Percentiles rank a stretch among this genome's conserved stretches.
Conservation (phyloP, 2,797 vertebrate species). For the Sebastolobus alascanus region DNA sequence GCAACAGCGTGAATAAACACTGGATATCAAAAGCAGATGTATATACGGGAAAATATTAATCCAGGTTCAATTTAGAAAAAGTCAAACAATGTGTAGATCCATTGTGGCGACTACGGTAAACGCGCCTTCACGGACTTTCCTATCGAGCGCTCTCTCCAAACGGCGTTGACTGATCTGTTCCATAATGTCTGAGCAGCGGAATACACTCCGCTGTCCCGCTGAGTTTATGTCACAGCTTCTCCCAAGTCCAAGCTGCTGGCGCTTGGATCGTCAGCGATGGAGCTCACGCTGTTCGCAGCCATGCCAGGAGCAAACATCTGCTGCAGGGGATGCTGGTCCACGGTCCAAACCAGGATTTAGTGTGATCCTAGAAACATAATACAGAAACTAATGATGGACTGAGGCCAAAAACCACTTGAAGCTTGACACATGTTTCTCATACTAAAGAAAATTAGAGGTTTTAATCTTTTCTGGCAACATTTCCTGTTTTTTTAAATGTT, state of each 20-base stretch:
- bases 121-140: constrained; percentile 30
- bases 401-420: constrained; percentile 46
- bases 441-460: constrained; percentile 30
- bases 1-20: constrained; percentile 38
- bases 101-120: constrained; percentile 31
- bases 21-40: constrained; percentile 65
- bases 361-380: constrained; percentile 76
- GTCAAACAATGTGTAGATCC: constrained; percentile 51
- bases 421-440: constrained; percentile 46
- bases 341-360: constrained; percentile 67
- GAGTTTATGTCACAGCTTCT: constrained; percentile 57
- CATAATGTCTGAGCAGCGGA: constrained; percentile 50
- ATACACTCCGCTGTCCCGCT: constrained; percentile 41
- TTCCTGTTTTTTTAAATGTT: constrained; percentile 9
- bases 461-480: constrained; percentile 17
- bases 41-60: constrained; percentile 55
- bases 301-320: constrained; percentile 74
- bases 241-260: constrained; percentile 46
- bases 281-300: constrained; percentile 54
- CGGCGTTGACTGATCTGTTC: constrained; percentile 54
- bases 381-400: constrained; percentile 72
- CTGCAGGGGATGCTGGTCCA: constrained; percentile 58
- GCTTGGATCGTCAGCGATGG: constrained; percentile 54
- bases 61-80: constrained; percentile 49
- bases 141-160: constrained; percentile 44